These are phyloP conservation scores for Agrenia bidenticulata DNA, from an alignment of 2,888 invertebrate species.

Conservation along the genomic window DNA sequence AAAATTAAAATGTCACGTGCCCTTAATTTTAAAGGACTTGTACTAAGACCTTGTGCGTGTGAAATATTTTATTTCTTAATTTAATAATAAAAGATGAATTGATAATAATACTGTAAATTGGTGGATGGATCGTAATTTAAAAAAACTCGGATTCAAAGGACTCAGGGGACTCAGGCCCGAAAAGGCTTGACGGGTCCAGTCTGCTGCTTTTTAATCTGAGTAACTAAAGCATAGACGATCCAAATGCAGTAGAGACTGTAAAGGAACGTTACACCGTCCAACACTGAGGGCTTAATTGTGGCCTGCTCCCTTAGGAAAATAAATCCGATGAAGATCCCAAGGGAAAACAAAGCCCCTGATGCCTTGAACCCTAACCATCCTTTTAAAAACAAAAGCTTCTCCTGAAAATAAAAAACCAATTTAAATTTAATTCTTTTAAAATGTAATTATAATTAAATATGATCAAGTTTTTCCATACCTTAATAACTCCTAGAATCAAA, in stretches of 20 bases:
- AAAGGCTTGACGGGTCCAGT: conserved; percentile 6
- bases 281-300: neutral
- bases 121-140: too few relatives aligned
- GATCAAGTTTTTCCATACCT: neutral
- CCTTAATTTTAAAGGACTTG: too few relatives aligned
- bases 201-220: neutral
- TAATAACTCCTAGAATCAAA: neutral
- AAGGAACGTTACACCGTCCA: neutral
- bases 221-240: neutral
- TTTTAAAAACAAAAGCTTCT: neutral
- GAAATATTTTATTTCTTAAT: neutral
- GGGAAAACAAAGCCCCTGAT: neutral
- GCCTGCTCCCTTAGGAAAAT: conserved; percentile 1
- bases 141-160: neutral
- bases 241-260: conserved; percentile 8
- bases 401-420: neutral
- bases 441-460: neutral
- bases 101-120: too few relatives aligned
- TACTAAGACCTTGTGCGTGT: too few relatives aligned
- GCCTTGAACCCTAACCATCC: neutral
- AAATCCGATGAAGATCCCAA: neutral
- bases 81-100: neutral
- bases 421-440: neutral
- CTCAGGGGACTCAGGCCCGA: neutral
- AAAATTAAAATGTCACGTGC: too few relatives aligned